Evolutionary conservation across 2,797 vertebrate species (phyloP), one percentile per base, ranked within the genome.

Genomic region (Sebastes paucispinis): DNA sequence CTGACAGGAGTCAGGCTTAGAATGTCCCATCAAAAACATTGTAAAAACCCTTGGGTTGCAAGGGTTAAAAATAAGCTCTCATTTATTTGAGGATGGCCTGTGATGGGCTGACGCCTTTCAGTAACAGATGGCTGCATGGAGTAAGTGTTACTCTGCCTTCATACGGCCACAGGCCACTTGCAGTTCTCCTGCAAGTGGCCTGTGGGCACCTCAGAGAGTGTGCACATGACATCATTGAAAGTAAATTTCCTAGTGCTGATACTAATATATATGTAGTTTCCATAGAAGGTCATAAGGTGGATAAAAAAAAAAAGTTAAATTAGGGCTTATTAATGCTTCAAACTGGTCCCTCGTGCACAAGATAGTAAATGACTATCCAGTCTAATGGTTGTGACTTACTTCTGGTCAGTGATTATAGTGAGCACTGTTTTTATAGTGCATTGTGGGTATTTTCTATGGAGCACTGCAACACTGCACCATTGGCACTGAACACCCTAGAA

Each of bases 341-440:
- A 58, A 34, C 52, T 55, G 25, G 12, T 29, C 22, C 13, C 14
- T 50, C 4, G 12, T 25, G 50, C 24, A 29, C 18, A 12, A 63
- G 12, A 55, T 11, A 31, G 20, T 71, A 43, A 66, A 65, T 69
- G 24, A 43, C 58, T 31, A 18, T 64, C 5, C 29, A 18, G 34
- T 68, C 14, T 69, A 64, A 50, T 47, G 25, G 79, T 76, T 24
- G 20, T 16, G 65, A 79, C 34, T 84, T 87, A 83, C 65, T 83
- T 83, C 58, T 47, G 81, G 88, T 87, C 87, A 91, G 64, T 80
- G 81, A 81, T 57, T 80, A 83, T 14, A 50, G 36, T 43, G 39
- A 79, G 57, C 81, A 58, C 24, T 68, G 57, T 73, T 82, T 82
- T 77, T 63, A 59, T 73, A 69, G 10, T 77, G 76, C 69, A 69